Evolutionary conservation across 1,140 invertebrate genomes (phyloP).

Genomic region (Temnothorax curvispinosus): DNA sequence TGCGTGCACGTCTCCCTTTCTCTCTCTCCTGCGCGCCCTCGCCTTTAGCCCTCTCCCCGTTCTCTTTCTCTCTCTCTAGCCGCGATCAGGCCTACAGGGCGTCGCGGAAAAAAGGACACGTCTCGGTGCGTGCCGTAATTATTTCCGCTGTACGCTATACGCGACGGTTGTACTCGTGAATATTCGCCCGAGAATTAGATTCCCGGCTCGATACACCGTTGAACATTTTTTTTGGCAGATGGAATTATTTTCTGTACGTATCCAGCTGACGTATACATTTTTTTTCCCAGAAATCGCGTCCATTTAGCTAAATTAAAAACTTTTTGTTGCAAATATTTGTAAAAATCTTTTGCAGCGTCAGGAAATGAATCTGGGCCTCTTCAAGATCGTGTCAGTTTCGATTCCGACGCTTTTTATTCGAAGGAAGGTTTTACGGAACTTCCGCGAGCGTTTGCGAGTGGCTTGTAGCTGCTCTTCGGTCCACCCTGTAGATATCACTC

Average conservation of each 20-base stretch:
- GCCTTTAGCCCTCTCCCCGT: background rate
- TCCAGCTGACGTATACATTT: background rate
- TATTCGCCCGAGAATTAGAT: conserved; percentile 11
- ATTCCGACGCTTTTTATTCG: background rate
- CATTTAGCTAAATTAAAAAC: background rate
- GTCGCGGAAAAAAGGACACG: conserved; percentile 46
- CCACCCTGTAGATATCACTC: conserved; percentile 53
- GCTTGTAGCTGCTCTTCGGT: background rate
- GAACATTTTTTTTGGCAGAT: background rate
- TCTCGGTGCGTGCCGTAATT: background rate
- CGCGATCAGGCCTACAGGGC: conserved; percentile 37
- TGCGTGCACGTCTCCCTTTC: conserved; percentile 51
- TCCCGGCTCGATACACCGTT: background rate
- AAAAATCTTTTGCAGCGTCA: background rate
- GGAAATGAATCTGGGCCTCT: background rate
- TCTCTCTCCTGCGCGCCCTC: conserved; percentile 40
- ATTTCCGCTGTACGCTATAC: conserved; percentile 18
- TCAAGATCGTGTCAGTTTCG: background rate
- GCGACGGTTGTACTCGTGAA: conserved; percentile 1
- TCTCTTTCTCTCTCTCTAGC: conserved; percentile 15
- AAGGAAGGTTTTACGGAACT: background rate
- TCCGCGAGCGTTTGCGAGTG: background rate
- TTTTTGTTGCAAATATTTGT: background rate
- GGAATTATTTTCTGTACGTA: background rate
- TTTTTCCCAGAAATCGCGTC: background rate